Conservation (phyloP, 2,888 invertebrate genomes). For the Dioctria rufipes region DNA sequence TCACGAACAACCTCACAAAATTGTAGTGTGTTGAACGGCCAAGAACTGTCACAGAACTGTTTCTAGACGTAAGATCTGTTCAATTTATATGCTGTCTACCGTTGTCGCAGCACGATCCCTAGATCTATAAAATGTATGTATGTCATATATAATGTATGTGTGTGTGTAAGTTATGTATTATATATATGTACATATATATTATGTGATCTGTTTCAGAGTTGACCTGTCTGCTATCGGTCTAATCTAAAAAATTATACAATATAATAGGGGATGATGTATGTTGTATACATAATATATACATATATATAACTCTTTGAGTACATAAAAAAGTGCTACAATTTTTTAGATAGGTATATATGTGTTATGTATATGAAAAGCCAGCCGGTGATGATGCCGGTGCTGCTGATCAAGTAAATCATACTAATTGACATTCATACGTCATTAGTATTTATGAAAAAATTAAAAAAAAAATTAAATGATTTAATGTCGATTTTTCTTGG, state of each 20-base stretch:
- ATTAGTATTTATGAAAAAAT: constrained; percentile 24
- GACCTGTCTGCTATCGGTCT: constrained; percentile 27
- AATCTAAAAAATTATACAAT: not conserved
- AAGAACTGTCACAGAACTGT: constrained; percentile 69
- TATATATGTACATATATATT: too few relatives aligned
- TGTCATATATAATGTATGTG: constrained; percentile 1
- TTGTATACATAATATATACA: too few relatives aligned
- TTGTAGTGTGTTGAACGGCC: constrained; percentile 66
- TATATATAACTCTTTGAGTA: too few relatives aligned
- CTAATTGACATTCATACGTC: constrained; percentile 42
- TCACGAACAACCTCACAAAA: constrained; percentile 55
- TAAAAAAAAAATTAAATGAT: constrained; percentile 46
- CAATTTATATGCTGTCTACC: constrained; percentile 54
- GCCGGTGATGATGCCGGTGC: constrained; percentile 25
- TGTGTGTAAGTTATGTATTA: too few relatives aligned
- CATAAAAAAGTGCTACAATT: not conserved
- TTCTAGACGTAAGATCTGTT: constrained; percentile 53
- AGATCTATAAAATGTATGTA: not conserved
- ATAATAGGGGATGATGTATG: not conserved
- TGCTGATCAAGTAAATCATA: constrained; percentile 12
- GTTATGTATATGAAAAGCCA: constrained; percentile 18
- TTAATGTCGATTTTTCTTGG: constrained; percentile 22
- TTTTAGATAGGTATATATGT: too few relatives aligned
- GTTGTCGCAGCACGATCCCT: constrained; percentile 7
- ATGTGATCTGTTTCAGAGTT: not conserved